Evolutionary conservation across 2,888 invertebrate species (phyloP), one percentile per base, ranked within the genome.

Genomic region (Ormyrus pomaceus): DNA sequence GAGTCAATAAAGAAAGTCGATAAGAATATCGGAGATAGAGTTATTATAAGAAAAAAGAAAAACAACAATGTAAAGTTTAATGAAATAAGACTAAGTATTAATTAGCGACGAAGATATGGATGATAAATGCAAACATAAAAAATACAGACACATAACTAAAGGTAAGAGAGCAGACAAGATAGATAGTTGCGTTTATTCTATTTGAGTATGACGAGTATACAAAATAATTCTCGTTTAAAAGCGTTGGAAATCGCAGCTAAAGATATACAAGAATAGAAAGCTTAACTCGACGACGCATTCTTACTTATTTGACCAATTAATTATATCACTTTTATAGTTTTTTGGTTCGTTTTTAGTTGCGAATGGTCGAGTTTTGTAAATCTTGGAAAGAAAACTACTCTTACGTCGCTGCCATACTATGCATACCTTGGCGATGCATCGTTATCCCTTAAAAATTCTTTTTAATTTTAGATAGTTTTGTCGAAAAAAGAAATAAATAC

Each of bases 371-470:
- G 76, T 75, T 76, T 77, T 58, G 58, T 70, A n/a, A 79, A 77
- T 61, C 59, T 61, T 56, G 9, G 53, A 66, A 72, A 48, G n/a
- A 69, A 77, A 81, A 81, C 53, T 83, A 84, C 77, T 83, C 85
- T 86, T 84, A 83, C 84, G 84, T 85, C 84, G 87, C 87, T 87
- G 87, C 87, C 87, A 87, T 87, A 87, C 85, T 82, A 85, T 84
- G 85, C 86, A 85, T 85, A 85, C 85, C 83, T 83, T 80, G 71
- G 81, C 81, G 80, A 82, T 80, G 82, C 77, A 77, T 82, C 82
- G 81, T 83, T 83, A 77, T 74, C 62, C 70, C 79, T 77, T 73
- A 77, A 82, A 81, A 74, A 74, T 77, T 79, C 72, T 72, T 76
- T 81, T 82, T 79, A 82, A 79, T 77, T 79, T 82, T 79, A 79